These are phyloP conservation scores for Lathronympha strigana DNA, from an alignment of 2,888 invertebrate genomes.

Conservation along the genomic window DNA sequence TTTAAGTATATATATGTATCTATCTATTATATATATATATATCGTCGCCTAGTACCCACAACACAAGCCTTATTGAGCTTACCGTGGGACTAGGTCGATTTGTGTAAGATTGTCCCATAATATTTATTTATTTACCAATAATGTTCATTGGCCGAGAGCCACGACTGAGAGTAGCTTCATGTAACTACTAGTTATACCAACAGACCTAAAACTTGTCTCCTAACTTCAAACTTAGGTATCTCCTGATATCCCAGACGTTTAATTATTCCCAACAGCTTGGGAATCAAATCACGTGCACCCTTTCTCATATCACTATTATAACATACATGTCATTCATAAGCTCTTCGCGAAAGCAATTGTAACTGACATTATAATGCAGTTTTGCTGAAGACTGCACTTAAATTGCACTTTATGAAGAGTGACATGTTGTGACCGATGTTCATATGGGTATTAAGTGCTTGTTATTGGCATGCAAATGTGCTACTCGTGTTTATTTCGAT, in stretches of 20 bases:
- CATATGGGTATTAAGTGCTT: neutral
- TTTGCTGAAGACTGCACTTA: conserved; percentile 4
- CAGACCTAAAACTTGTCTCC: too few species aligned
- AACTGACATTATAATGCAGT: conserved; percentile 13
- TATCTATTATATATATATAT: too few species aligned
- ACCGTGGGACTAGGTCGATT: too few species aligned
- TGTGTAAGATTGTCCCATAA: too few species aligned
- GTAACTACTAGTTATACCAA: too few species aligned
- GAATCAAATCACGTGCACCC: conserved; percentile 9
- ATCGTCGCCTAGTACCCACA: too few species aligned
- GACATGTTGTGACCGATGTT: conserved; percentile 2
- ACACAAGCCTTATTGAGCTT: too few species aligned
- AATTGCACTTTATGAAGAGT: neutral
- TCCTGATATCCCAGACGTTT: neutral
- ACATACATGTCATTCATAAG: neutral
- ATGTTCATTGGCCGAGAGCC: too few species aligned
- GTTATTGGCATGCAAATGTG: conserved; percentile 6
- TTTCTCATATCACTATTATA: neutral
- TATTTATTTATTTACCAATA: too few species aligned
- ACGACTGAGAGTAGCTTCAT: too few species aligned
- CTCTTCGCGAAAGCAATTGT: conserved; percentile 10
- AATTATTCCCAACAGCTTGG: neutral
- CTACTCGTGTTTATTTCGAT: neutral
- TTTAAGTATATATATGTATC: too few species aligned
- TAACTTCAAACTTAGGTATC: too few species aligned